A percentile compares a stretch with the other conserved stretches of the same genome.
Conservation (phyloP, 2,113 vertebrate genomes). For the Psittacus erithacus region DNA sequence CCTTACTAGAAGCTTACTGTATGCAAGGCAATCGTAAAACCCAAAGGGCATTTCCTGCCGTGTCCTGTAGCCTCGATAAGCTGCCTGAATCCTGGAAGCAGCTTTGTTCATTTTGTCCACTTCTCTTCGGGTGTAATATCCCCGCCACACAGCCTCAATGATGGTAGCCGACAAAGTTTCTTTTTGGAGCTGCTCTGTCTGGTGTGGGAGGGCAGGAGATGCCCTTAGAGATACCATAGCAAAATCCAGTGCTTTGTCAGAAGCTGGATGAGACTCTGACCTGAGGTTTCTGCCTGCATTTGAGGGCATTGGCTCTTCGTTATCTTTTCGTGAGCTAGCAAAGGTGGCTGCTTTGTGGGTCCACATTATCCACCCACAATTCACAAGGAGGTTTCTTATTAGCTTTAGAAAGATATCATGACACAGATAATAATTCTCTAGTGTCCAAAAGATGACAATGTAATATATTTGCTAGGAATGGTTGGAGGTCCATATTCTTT, state of each 20-base stretch:
- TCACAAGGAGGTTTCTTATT: not conserved
- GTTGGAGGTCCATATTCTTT: not conserved
- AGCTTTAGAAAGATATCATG: not conserved
- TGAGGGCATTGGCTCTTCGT: not conserved
- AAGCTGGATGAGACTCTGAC: not conserved
- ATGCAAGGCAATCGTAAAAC: not conserved
- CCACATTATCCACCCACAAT: not conserved
- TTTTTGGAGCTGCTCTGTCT: not conserved
- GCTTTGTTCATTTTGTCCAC: not conserved
- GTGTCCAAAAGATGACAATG: not conserved
- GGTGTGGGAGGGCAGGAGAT: not conserved
- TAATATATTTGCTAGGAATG: not conserved
- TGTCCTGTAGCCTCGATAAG: not conserved
- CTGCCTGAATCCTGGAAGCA: not conserved
- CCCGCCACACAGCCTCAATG: not conserved
- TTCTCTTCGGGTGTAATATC: not conserved
- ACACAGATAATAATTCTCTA: not conserved
- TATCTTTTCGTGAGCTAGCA: not conserved
- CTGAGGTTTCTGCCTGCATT: not conserved
- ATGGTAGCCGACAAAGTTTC: not conserved
- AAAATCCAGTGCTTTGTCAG: not conserved
- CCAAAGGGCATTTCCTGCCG: not conserved
- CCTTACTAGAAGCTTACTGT: not conserved
- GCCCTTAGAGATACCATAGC: not conserved
- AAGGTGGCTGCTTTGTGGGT: not conserved